Evolutionary conservation across 2,888 invertebrate species (phyloP).

Genomic region (Chaetoderma sp.): DNA sequence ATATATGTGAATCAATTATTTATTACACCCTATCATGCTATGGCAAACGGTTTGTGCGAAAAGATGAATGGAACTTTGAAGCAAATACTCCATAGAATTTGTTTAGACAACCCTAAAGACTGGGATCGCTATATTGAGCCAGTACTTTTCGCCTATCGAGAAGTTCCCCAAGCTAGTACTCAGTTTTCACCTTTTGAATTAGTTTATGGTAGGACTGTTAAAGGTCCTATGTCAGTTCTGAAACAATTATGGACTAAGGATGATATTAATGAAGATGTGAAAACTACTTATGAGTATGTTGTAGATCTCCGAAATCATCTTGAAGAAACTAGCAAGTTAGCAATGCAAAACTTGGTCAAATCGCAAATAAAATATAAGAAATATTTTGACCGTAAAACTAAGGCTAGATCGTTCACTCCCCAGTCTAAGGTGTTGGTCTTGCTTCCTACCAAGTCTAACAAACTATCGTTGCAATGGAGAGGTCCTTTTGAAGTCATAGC

Average conservation of each 20-base stretch:
- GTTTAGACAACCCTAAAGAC: not conserved
- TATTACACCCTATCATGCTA: slow-evolving; percentile 33
- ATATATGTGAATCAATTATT: slow-evolving; percentile 21
- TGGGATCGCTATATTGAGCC: not conserved
- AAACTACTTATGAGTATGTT: slow-evolving; percentile 37
- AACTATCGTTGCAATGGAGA: slow-evolving; percentile 34
- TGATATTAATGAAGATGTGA: slow-evolving; percentile 20
- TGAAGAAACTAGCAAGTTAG: too few relatives aligned
- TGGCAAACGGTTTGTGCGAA: slow-evolving; percentile 32
- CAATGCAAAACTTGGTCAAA: slow-evolving; percentile 27
- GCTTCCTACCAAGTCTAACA: too few relatives aligned
- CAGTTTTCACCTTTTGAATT: too few relatives aligned
- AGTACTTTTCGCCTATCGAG: too few relatives aligned
- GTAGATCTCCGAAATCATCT: slow-evolving; percentile 32
- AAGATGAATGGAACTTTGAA: slow-evolving; percentile 31
- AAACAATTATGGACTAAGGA: not conserved
- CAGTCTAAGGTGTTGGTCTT: slow-evolving; percentile 39
- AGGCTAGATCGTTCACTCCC: slow-evolving; percentile 14
- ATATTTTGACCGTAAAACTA: slow-evolving; percentile 34
- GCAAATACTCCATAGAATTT: too few relatives aligned
- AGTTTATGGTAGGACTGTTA: slow-evolving; percentile 32
- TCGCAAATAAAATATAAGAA: slow-evolving; percentile 16
- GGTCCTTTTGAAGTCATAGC: too few relatives aligned
- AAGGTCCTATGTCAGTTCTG: too few relatives aligned
- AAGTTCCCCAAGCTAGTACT: not conserved